Base-by-base conservation (phyloP, 2,797 vertebrate species). In the Paramormyrops hopkinsi region DNA sequence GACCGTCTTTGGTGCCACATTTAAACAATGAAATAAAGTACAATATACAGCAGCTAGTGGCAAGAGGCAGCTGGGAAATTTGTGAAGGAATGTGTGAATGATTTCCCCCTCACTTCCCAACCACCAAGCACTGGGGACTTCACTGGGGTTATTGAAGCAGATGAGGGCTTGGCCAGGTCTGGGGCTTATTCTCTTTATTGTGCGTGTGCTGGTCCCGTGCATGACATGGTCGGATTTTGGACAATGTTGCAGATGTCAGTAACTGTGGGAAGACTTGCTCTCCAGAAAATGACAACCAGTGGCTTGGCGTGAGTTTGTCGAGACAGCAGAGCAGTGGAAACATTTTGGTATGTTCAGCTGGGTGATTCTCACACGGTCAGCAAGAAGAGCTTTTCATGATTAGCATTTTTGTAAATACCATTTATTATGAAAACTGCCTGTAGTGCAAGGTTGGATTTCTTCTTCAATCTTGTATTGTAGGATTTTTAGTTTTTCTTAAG, bases 301-400 rank as follows among this genome's bases (percentile, higher is more conserved):
- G 99, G 99, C 92, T 99, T 89, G 99, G 98, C 0, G 98, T 99
- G 91, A 98, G 98, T 89, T 95, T 99, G 91, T 97, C 98, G 1
- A 96, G 98, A 91, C 97, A 98, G 37, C 95, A 96, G 1, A 95
- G 94, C 92, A 94, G 96, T 29, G 97, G 98, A 91, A 95, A 96
- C 22, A 73, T 99, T 0, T 89, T 99, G 96, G 98, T 99, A 97
- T 11, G 92, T 90, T 29, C 56, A 85, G 90, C 59, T 90, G 44
- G 89, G 88, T 91, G 82, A 90, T 90, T 76, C 92, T 87, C 90
- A 62, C 90, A 51, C 89, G 50, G 51, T 88, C 87, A 83, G n/a
- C 37, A 48, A 83, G 79, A 46, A 48, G 3, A 46, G 19, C 37
- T 29, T 44, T 19, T 44, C 29, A 11, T 19, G 9, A 44, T 19